These are phyloP conservation scores for Dolichomitus sp. DNA, from an alignment of 2,888 invertebrate species.

Conservation along the genomic window DNA sequence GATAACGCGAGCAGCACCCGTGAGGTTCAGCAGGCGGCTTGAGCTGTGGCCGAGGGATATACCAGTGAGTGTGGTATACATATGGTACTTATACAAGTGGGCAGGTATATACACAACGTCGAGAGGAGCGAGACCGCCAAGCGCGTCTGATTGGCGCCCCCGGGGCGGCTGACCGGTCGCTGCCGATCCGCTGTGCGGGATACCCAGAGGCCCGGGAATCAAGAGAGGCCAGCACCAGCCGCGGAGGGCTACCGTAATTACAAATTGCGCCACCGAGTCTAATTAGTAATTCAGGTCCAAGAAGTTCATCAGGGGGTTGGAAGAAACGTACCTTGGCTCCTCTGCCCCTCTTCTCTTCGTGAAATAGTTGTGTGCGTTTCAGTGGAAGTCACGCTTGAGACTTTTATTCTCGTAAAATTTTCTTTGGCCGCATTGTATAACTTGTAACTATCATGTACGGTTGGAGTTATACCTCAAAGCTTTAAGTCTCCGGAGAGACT, in stretches of 20 bases:
- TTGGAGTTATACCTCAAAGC: not conserved
- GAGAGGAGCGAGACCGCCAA: constrained; percentile 35
- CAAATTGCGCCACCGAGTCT: constrained; percentile 81
- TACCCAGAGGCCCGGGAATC: constrained; percentile 25
- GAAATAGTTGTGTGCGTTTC: not conserved
- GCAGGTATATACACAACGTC: constrained; percentile 16
- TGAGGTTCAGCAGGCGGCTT: constrained; percentile 4
- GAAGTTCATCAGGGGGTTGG: constrained; percentile 17
- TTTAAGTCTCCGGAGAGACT: not conserved
- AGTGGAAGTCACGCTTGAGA: not conserved
- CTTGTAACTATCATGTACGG: not conserved
- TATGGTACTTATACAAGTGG: constrained; percentile 19
- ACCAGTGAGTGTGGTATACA: constrained; percentile 8
- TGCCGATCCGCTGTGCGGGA: constrained; percentile 29
- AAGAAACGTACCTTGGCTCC: not conserved
- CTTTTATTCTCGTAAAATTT: constrained; percentile 2
- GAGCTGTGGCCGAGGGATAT: not conserved
- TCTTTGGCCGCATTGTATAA: not conserved
- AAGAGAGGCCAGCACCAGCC: constrained; percentile 6
- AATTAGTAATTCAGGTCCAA: constrained; percentile 79
- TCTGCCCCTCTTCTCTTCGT: not conserved
- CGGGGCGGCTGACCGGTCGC: constrained; percentile 39
- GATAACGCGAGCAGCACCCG: constrained; percentile 75
- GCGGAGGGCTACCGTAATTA: constrained; percentile 80
- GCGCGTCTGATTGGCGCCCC: constrained; percentile 65